These are phyloP conservation scores for Dioctria linearis DNA, from an alignment of 2,888 invertebrate species.

Conservation along the genomic window DNA sequence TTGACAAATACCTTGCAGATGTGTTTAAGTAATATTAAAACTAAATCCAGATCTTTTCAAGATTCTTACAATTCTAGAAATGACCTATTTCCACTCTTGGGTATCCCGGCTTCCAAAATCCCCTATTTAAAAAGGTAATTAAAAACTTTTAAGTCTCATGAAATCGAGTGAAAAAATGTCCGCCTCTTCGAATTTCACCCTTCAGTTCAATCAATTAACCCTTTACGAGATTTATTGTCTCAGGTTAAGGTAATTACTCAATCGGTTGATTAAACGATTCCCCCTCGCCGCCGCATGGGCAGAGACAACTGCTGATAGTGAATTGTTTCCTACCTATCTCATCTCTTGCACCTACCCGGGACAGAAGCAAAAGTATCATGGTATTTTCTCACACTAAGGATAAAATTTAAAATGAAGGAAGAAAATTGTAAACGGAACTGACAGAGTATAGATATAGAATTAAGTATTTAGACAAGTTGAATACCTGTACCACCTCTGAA, in stretches of 20 bases:
- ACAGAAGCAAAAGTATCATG: neutral
- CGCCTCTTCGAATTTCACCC: conserved; percentile 18
- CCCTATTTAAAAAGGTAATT: conserved; percentile 6
- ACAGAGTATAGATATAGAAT: too few relatives aligned
- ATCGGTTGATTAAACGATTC: conserved; percentile 51
- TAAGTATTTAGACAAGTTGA: too few relatives aligned
- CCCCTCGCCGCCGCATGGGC: neutral
- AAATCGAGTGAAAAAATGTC: conserved; percentile 4
- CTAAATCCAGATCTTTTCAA: neutral
- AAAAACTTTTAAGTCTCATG: neutral
- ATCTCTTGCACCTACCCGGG: neutral
- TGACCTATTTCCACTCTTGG: neutral
- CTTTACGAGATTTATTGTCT: conserved; percentile 50
- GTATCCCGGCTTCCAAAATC: too few relatives aligned
- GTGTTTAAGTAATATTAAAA: too few relatives aligned
- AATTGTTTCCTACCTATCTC: conserved; percentile 21
- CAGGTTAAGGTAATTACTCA: conserved; percentile 53
- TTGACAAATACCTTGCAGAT: too few relatives aligned
- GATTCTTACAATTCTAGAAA: neutral
- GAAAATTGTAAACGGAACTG: neutral
- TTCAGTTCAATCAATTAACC: conserved; percentile 50
- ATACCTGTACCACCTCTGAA: too few relatives aligned
- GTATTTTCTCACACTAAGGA: conserved; percentile 22
- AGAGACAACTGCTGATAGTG: conserved; percentile 24
- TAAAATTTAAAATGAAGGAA: conserved; percentile 8